Percentiles rank a stretch among this genome's conserved stretches.
These are phyloP conservation scores for Chromoteleia sp. DNA, from an alignment of 2,888 invertebrate genomes.

Conservation along the genomic window DNA sequence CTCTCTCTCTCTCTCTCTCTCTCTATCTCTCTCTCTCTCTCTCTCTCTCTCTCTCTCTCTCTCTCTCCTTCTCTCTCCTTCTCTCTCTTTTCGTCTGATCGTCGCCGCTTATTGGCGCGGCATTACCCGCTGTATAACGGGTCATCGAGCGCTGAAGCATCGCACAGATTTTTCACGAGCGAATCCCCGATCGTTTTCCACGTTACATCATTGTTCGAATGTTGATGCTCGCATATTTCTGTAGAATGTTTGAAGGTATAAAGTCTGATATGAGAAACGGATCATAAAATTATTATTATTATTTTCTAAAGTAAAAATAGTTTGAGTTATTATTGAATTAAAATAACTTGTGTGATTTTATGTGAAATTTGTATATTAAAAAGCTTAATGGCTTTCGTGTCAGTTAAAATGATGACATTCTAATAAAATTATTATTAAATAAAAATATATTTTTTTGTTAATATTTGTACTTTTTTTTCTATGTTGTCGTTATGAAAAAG, in stretches of 20 bases:
- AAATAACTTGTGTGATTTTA: too few relatives aligned
- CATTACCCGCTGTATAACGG: constrained; percentile 49
- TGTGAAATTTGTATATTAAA: too few relatives aligned
- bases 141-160: constrained; percentile 57
- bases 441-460: too few relatives aligned
- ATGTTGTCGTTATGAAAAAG: too few relatives aligned
- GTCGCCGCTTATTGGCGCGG: constrained; percentile 36
- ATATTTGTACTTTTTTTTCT: too few relatives aligned
- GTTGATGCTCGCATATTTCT: neutral
- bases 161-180: constrained; percentile 37
- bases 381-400: too few relatives aligned
- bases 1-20: neutral
- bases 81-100: constrained; percentile 12
- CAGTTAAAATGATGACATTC: too few relatives aligned
- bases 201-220: constrained; percentile 34
- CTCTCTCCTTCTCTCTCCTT: constrained; percentile 11
- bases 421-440: too few relatives aligned
- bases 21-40: neutral
- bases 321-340: too few relatives aligned
- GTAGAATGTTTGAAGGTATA: neutral
- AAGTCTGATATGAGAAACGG: neutral
- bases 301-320: too few relatives aligned
- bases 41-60: neutral
- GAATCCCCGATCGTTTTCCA: constrained; percentile 42
- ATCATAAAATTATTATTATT: too few relatives aligned